A percentile compares a stretch with the other conserved stretches of the same genome.
phyloP scores from a whole-genome alignment of 2,113 vertebrate species.

The Lophochroa leadbeateri region DNA sequence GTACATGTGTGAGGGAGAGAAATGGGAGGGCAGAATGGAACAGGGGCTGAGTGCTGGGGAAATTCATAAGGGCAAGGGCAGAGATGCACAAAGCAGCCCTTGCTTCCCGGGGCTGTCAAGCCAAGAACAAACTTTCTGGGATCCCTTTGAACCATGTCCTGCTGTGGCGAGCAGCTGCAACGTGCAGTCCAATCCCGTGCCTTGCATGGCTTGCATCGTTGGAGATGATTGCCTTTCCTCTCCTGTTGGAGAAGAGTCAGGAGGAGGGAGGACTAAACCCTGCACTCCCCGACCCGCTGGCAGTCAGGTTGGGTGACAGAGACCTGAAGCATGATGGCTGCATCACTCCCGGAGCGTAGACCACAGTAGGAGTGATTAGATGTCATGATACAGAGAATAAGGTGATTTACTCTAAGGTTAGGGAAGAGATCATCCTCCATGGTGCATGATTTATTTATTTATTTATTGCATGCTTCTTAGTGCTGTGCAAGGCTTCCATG shows the following conservation, averaged over 20 bases:
- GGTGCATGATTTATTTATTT: not conserved
- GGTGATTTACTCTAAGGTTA: not conserved
- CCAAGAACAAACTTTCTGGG: accelerated
- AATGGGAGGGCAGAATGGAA: not conserved
- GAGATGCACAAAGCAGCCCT: not conserved
- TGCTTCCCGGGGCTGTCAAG: not conserved
- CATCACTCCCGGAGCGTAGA: not conserved
- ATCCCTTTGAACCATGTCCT: not conserved
- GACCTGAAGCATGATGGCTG: not conserved
- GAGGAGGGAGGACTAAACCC: not conserved
- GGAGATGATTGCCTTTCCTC: accelerated
- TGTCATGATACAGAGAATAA: not conserved
- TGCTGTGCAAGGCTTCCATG: not conserved
- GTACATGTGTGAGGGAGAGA: not conserved
- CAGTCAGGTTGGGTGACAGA: not conserved
- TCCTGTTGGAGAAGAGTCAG: not conserved
- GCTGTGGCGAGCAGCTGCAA: not conserved
- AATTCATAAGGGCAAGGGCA: not conserved
- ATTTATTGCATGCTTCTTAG: not conserved
- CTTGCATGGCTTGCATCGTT: accelerated
- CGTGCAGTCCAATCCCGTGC: accelerated
- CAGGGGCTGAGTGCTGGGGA: not conserved
- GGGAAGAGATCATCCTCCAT: not conserved
- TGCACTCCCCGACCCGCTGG: accelerated
- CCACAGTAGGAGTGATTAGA: not conserved